A percentile compares a stretch with the other conserved stretches of the same genome.
phyloP scores from a whole-genome alignment of 1,140 invertebrate genomes.

The Drosophila cardini region DNA sequence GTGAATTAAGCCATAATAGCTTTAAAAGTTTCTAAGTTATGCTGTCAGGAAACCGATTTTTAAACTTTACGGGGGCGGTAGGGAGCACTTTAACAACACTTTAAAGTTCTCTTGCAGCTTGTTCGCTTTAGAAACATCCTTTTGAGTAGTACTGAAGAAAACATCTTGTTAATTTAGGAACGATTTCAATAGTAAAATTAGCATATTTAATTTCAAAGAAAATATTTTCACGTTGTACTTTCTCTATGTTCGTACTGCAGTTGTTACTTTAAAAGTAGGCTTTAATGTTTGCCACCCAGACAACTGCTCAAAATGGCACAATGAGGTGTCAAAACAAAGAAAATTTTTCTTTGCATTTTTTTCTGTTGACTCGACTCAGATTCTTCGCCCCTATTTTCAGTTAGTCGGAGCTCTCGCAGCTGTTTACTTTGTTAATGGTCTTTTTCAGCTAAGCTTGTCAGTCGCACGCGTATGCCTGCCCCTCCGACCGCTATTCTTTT shows the following conservation, averaged over 20 bases:
- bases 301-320: slow-evolving; percentile 17
- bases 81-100: too few species aligned
- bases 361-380: slow-evolving; percentile 64
- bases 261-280: slow-evolving; percentile 24
- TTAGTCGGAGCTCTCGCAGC: slow-evolving; percentile 64
- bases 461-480: slow-evolving; percentile 50
- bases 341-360: slow-evolving; percentile 53
- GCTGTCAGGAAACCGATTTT: too few species aligned
- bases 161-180: too few species aligned
- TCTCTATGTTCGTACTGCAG: neutral
- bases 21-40: too few species aligned
- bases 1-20: too few species aligned
- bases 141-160: too few species aligned
- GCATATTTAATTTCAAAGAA: too few species aligned
- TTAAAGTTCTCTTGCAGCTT: too few species aligned
- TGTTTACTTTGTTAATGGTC: slow-evolving; percentile 83
- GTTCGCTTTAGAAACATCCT: too few species aligned
- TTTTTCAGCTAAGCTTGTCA: slow-evolving; percentile 76
- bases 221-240: neutral
- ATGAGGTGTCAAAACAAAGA: slow-evolving; percentile 72
- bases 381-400: slow-evolving; percentile 47
- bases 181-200: too few species aligned
- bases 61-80: too few species aligned
- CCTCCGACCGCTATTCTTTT: neutral
- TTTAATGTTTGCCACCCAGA: slow-evolving; percentile 39